Base-by-base conservation (phyloP, 2,888 invertebrate species). In the Tolmerus cingulatus region DNA sequence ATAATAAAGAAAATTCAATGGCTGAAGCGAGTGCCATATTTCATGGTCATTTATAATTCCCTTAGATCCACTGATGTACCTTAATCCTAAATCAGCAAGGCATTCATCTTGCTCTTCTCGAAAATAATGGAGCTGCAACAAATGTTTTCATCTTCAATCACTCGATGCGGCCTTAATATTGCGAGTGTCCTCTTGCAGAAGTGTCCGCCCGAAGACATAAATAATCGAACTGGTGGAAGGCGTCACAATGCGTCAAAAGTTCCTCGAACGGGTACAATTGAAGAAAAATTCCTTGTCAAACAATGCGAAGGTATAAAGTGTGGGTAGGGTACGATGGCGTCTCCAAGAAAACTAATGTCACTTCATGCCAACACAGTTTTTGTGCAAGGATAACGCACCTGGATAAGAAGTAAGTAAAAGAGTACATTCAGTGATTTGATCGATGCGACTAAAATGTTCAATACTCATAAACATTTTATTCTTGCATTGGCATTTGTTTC, bases 371-470 rank as follows among this genome's bases (percentile, higher is more conserved):
- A 74, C 51, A 76, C 34, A 66, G 27, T 84, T 66, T 66, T 84
- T 84, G 66, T 57, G 40, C 66, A 40, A 40, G 85, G 30, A 86
- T 86, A 86, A 76, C 43, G 85, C 85, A 86, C 85, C 85, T 86
- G 85, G 85, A 30, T 27, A 27, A 12, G 12, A 8, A 34, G 23
- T 51, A 8, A 34, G 23, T 51, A 81, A 51, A 51, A 16, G 23
- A 30, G 46, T 27, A 8, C 51, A 79, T 46, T 79, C 27, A 27
- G 16, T 30, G 34, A 34, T 27, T 81, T 81, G 81, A 81, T 81
- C n/a, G 81, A 81, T 81, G 46, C n/a, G 66, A 66, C 12, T 27
- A 23, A 66, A 66, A 66, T 12, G 66, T 2, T 27, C 19, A 23
- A 23, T 27, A 66, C 66, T 9, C 12, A 66, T 66, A 55, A 19